These are phyloP conservation scores for Holacanthella duospinosa DNA, from an alignment of 2,888 invertebrate genomes.

Conservation along the genomic window DNA sequence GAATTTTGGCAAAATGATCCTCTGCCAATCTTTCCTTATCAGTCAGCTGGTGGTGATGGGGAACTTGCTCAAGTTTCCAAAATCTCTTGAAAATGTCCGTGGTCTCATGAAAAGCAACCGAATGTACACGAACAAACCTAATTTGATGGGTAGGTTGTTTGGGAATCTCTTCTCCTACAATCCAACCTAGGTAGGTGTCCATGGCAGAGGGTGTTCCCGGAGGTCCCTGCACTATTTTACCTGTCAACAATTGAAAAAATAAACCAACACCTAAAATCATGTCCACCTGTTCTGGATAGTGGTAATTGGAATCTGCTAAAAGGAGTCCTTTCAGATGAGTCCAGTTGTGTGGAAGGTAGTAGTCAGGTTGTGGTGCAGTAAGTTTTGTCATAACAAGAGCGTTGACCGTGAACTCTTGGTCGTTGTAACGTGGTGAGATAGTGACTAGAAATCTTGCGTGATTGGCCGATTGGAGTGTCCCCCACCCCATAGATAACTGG, in stretches of 20 bases:
- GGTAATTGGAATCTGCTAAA: not conserved
- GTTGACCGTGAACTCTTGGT: not conserved
- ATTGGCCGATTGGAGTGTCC: not conserved
- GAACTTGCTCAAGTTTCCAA: slow-evolving; percentile 16
- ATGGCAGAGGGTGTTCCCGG: not conserved
- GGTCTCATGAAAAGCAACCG: not conserved
- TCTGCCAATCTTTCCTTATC: slow-evolving; percentile 14
- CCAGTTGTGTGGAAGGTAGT: not conserved
- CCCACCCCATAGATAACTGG: not conserved
- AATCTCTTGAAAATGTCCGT: slow-evolving; percentile 4
- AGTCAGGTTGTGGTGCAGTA: not conserved
- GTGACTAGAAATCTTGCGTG: not conserved
- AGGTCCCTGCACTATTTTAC: not conserved
- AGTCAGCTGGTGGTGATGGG: no score
- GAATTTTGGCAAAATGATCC: slow-evolving; percentile 11
- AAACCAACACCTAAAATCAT: not conserved
- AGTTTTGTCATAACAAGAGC: not conserved
- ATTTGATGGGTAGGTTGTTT: not conserved
- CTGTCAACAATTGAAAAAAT: not conserved
- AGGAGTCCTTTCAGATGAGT: not conserved
- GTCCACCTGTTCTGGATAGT: not conserved
- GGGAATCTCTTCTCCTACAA: not conserved
- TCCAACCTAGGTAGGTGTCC: not conserved
- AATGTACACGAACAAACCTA: not conserved
- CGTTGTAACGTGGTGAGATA: not conserved